Conservation (phyloP, 2,113 vertebrate species). For the Caracal caracal region DNA sequence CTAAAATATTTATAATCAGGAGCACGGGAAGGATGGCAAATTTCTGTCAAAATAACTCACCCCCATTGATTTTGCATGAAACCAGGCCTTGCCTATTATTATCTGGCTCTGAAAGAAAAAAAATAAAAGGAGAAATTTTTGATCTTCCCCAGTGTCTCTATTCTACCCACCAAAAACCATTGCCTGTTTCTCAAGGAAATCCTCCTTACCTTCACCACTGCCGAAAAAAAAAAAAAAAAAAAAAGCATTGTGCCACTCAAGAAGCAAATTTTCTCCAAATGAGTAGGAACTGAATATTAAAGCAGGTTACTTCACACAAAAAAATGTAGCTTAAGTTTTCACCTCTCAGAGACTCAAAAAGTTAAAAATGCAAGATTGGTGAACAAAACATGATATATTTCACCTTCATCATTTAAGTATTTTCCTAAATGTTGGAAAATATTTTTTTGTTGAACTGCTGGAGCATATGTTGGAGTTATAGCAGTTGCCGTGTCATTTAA, state of each 20-base stretch:
- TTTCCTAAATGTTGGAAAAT: constrained; percentile 25
- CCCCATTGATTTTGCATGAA: constrained; percentile 83
- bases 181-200: constrained; percentile 56
- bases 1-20: constrained; percentile 84
- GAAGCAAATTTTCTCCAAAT: background rate
- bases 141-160: background rate
- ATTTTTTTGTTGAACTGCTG: background rate
- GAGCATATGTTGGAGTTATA: background rate
- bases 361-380: background rate
- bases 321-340: background rate
- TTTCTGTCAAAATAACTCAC: constrained; percentile 83
- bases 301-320: background rate
- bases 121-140: constrained; percentile 63
- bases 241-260: constrained; percentile 16
- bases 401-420: background rate
- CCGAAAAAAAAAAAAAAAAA: too few relatives aligned
- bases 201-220: background rate
- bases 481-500: background rate
- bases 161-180: background rate
- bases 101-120: constrained; percentile 57
- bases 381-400: background rate
- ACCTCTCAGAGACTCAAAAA: background rate
- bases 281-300: background rate
- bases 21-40: constrained; percentile 79
- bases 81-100: constrained; percentile 75